These are phyloP conservation scores for Drosophila nebulosa DNA, from an alignment of 1,140 invertebrate genomes.

Conservation along the genomic window DNA sequence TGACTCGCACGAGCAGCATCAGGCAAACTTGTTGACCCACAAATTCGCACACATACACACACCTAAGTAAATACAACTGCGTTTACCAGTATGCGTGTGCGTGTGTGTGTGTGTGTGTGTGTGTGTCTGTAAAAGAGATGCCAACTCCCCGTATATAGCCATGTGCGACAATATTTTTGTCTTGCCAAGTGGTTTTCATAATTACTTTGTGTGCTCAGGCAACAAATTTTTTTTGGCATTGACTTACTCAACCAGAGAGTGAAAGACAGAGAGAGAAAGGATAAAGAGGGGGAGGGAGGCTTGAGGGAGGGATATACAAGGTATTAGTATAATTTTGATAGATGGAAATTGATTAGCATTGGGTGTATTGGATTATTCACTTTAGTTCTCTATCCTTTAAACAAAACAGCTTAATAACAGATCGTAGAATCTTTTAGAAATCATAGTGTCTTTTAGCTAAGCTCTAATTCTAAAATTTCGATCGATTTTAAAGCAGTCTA, in stretches of 20 bases:
- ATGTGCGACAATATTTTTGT: slow-evolving; percentile 10
- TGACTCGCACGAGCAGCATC: slow-evolving; percentile 61
- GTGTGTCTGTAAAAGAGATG: neutral
- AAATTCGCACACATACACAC: neutral
- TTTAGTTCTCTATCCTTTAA: too few species aligned
- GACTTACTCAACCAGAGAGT: neutral
- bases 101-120: neutral
- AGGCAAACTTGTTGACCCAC: slow-evolving; percentile 30
- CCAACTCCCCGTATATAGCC: neutral
- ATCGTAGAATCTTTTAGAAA: too few species aligned
- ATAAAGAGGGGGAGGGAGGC: too few species aligned
- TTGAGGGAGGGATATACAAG: too few species aligned
- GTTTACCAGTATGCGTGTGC: neutral
- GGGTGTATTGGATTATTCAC: too few species aligned
- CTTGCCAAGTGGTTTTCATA: slow-evolving; percentile 69
- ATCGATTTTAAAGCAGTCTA: too few species aligned
- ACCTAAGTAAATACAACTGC: neutral
- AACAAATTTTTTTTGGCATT: neutral
- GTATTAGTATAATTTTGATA: too few species aligned
- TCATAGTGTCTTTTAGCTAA: too few species aligned
- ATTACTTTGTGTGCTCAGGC: slow-evolving; percentile 66
- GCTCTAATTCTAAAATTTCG: too few species aligned
- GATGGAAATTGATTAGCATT: too few species aligned
- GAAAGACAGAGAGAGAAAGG: neutral
- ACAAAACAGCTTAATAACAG: too few species aligned